A percentile compares a stretch with the other conserved stretches of the same genome.
Conservation (phyloP, 2,888 invertebrate species). For the Melinaea menophilus region DNA sequence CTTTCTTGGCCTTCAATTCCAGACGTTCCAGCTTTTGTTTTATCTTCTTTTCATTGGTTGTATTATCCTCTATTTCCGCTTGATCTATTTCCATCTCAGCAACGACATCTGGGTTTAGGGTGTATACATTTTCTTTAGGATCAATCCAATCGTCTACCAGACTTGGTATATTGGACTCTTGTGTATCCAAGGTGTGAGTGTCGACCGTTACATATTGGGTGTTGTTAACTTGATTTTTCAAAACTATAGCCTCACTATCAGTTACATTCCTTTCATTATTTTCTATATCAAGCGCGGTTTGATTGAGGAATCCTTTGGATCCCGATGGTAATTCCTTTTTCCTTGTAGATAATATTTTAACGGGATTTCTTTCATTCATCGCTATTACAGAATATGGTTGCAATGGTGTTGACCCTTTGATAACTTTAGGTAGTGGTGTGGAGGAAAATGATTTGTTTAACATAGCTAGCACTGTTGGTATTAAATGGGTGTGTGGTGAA, state of each 20-base stretch:
- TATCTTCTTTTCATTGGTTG: constrained; percentile 53
- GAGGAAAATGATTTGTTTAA: constrained; percentile 49
- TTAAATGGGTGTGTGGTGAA: constrained; percentile 24
- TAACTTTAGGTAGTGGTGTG: constrained; percentile 19
- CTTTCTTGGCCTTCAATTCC: constrained; percentile 70
- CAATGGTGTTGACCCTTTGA: constrained; percentile 28
- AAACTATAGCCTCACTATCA: constrained; percentile 51
- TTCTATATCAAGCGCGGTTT: constrained; percentile 61
- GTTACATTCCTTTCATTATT: constrained; percentile 45
- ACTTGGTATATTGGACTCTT: constrained; percentile 51
- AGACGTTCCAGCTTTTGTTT: constrained; percentile 62
- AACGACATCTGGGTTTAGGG: constrained; percentile 55
- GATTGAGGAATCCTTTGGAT: constrained; percentile 64
- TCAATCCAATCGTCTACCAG: constrained; percentile 63
- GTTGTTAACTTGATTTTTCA: constrained; percentile 55
- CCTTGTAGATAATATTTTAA: constrained; percentile 48
- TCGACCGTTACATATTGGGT: constrained; percentile 49
- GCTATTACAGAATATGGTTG: constrained; percentile 58
- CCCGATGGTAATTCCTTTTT: constrained; percentile 23
- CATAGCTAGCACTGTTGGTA: constrained; percentile 44
- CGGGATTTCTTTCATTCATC: constrained; percentile 43
- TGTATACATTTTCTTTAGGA: constrained; percentile 50
- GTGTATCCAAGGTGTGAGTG: constrained; percentile 46
- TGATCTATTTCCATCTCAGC: constrained; percentile 68
- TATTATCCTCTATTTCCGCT: constrained; percentile 57